Evolutionary conservation across 2,113 vertebrate genomes (phyloP).

Genomic region (Notechis scutatus): DNA sequence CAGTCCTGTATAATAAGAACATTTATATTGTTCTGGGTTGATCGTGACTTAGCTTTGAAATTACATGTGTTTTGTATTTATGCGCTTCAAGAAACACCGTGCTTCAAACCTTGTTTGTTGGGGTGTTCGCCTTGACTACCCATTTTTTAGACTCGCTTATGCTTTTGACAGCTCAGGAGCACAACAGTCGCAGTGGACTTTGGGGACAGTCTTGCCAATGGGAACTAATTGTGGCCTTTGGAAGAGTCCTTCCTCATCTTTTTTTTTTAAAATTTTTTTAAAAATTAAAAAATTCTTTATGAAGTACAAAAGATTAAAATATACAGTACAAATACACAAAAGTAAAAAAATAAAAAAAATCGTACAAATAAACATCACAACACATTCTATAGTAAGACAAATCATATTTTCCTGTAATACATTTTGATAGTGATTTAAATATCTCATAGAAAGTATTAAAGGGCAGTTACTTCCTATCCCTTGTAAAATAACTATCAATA

Average conservation of each 20-base stretch:
- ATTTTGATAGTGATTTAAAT: too few species aligned
- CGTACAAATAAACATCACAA: too few species aligned
- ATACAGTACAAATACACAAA: too few species aligned
- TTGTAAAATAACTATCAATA: too few species aligned
- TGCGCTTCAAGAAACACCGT: not conserved
- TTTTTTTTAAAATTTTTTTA: not conserved
- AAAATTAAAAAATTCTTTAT: too few species aligned
- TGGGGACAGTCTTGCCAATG: not conserved
- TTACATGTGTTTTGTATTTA: conserved; percentile 27
- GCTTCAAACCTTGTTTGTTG: conserved; percentile 12
- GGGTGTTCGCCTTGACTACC: conserved; percentile 2
- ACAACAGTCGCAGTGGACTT: not conserved
- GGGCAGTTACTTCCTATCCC: too few species aligned
- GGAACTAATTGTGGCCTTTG: not conserved
- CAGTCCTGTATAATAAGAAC: not conserved
- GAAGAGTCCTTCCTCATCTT: conserved; percentile 1
- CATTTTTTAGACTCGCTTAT: fast-evolving
- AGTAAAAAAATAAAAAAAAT: too few species aligned
- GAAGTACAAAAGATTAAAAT: too few species aligned
- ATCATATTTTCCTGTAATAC: too few species aligned
- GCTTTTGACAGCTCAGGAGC: not conserved
- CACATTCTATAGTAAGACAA: too few species aligned
- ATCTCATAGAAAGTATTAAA: too few species aligned
- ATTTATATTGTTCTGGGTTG: not conserved
- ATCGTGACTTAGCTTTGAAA: conserved; percentile 42